A percentile compares a stretch with the other conserved stretches of the same genome.
phyloP scores from a whole-genome alignment of 2,113 vertebrate species.

The Aythya baeri region DNA sequence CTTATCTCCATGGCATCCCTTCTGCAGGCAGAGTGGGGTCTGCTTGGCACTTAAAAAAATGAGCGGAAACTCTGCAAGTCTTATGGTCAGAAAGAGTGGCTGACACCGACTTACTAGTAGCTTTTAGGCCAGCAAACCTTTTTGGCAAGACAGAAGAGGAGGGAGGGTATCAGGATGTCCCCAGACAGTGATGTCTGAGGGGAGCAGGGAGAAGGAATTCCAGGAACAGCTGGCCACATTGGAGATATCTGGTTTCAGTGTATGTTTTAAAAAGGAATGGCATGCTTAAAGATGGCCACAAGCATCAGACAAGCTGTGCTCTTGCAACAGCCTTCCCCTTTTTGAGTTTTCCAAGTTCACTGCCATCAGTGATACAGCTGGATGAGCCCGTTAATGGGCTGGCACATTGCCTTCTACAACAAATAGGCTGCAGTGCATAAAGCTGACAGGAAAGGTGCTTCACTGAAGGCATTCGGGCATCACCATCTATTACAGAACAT shows the following conservation, averaged over 20 bases:
- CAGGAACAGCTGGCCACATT: background rate
- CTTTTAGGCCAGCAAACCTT: background rate
- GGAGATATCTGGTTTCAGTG: background rate
- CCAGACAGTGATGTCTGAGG: background rate
- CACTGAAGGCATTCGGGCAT: background rate
- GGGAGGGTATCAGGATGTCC: background rate
- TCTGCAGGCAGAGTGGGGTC: background rate
- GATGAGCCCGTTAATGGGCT: background rate
- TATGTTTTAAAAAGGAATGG: slow-evolving; percentile 28
- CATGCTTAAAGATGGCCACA: background rate
- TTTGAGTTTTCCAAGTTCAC: background rate
- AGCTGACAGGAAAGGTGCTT: background rate
- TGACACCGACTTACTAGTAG: background rate
- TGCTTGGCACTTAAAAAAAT: background rate
- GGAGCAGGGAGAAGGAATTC: background rate
- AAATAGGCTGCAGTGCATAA: background rate
- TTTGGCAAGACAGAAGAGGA: background rate
- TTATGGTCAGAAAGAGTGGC: background rate
- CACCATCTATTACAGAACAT: background rate
- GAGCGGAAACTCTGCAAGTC: background rate
- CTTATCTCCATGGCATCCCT: background rate
- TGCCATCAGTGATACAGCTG: background rate
- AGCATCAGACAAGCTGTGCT: background rate
- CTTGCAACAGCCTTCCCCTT: background rate
- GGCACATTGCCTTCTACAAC: background rate